Evolutionary conservation across 1,140 invertebrate genomes (phyloP).

Genomic region (Papilio polytes): DNA sequence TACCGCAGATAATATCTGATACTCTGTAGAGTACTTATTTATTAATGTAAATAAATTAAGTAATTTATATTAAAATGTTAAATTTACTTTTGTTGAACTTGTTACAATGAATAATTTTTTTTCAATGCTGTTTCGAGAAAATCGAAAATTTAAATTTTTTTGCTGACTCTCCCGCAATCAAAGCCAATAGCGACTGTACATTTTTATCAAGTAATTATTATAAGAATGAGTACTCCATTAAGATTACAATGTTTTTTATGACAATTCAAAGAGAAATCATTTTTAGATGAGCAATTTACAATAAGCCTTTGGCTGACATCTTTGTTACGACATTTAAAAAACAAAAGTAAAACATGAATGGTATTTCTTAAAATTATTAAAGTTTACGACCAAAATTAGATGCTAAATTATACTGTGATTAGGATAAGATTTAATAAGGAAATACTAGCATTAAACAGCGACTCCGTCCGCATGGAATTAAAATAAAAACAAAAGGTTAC

Average conservation of each 20-base stretch:
- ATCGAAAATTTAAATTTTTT: slow-evolving; percentile 6
- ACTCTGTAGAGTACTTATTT: too few relatives aligned
- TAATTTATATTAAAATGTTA: too few relatives aligned
- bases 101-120: background rate
- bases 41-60: too few relatives aligned
- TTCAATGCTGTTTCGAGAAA: background rate
- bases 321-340: background rate
- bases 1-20: too few relatives aligned
- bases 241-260: slow-evolving; percentile 56
- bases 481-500: too few relatives aligned
- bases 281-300: background rate
- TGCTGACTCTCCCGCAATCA: slow-evolving; percentile 57
- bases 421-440: background rate
- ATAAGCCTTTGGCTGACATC: background rate
- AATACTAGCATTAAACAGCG: too few relatives aligned
- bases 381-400: background rate
- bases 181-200: slow-evolving; percentile 58
- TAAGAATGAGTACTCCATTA: slow-evolving; percentile 65
- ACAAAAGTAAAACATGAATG: background rate
- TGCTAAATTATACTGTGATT: background rate
- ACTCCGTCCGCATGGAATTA: too few relatives aligned
- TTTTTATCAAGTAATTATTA: slow-evolving; percentile 69
- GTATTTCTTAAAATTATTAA: background rate
- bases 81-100: background rate
- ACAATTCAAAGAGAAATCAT: slow-evolving; percentile 22